These are phyloP conservation scores for Agrilus cyanescens DNA, from an alignment of 2,888 invertebrate genomes.

Conservation along the genomic window DNA sequence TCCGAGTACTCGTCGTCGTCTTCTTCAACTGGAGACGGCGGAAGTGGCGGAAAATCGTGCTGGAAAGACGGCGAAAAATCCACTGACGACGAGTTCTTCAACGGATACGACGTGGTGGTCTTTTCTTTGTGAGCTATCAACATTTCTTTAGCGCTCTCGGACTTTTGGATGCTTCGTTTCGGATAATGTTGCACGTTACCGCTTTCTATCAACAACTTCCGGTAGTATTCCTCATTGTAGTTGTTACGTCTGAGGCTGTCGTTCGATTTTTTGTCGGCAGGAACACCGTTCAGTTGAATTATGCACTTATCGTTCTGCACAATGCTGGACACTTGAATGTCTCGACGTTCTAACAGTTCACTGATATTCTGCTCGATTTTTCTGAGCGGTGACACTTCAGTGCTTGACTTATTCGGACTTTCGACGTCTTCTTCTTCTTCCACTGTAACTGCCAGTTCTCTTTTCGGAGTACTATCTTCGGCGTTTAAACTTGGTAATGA, in stretches of 20 bases:
- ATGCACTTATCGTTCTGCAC: constrained; percentile 26
- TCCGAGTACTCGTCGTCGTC: constrained; percentile 65
- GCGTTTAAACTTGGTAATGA: constrained; percentile 53
- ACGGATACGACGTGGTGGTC: constrained; percentile 17
- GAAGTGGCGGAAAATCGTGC: constrained; percentile 64
- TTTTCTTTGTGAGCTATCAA: constrained; percentile 41
- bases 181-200: constrained; percentile 32
- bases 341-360: constrained; percentile 45
- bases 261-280: constrained; percentile 35
- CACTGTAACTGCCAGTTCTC: constrained; percentile 56
- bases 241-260: constrained; percentile 48
- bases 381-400: constrained; percentile 53
- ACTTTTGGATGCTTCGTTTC: constrained; percentile 56
- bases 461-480: constrained; percentile 47
- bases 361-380: constrained; percentile 64
- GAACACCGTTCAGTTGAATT: constrained; percentile 34
- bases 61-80: constrained; percentile 53
- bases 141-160: constrained; percentile 64
- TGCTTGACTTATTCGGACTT: constrained; percentile 47
- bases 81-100: constrained; percentile 36
- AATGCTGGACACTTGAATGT: constrained; percentile 28
- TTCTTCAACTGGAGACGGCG: constrained; percentile 74
- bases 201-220: constrained; percentile 34
- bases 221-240: constrained; percentile 35
- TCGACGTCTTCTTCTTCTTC: constrained; percentile 62